These are phyloP conservation scores for Drosophila anceps DNA, from an alignment of 2,888 invertebrate species.

Conservation along the genomic window DNA sequence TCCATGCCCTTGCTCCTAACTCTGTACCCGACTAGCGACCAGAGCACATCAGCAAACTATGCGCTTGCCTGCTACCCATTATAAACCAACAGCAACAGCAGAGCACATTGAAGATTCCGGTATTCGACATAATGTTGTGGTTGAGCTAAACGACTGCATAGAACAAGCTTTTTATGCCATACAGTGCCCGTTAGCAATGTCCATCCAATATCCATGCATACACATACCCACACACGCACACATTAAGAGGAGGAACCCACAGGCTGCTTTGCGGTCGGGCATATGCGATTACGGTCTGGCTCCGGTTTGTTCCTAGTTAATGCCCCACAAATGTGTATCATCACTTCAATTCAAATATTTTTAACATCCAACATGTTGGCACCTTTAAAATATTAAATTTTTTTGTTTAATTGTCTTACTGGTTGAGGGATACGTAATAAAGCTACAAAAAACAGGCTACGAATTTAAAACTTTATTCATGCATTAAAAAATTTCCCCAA, in stretches of 20 bases:
- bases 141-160: conserved; percentile 80
- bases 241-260: conserved; percentile 18
- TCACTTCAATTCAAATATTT: conserved; percentile 13
- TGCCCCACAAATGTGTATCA: conserved; percentile 30
- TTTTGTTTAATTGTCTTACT: neutral
- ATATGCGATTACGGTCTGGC: conserved; percentile 67
- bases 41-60: conserved; percentile 39
- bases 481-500: neutral
- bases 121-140: conserved; percentile 82
- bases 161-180: conserved; percentile 76
- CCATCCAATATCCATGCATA: conserved; percentile 30
- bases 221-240: conserved; percentile 7
- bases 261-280: conserved; percentile 63
- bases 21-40: neutral
- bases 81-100: conserved; percentile 34
- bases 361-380: conserved; percentile 26
- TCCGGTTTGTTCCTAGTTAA: conserved; percentile 43
- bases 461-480: too few species aligned
- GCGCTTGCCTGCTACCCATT: conserved; percentile 45
- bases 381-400: conserved; percentile 10
- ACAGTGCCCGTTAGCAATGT: conserved; percentile 50
- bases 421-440: neutral
- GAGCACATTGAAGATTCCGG: conserved; percentile 79
- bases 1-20: neutral
- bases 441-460: neutral